Conservation (phyloP, 2,113 vertebrate species). For the Chelonoidis abingdonii region DNA sequence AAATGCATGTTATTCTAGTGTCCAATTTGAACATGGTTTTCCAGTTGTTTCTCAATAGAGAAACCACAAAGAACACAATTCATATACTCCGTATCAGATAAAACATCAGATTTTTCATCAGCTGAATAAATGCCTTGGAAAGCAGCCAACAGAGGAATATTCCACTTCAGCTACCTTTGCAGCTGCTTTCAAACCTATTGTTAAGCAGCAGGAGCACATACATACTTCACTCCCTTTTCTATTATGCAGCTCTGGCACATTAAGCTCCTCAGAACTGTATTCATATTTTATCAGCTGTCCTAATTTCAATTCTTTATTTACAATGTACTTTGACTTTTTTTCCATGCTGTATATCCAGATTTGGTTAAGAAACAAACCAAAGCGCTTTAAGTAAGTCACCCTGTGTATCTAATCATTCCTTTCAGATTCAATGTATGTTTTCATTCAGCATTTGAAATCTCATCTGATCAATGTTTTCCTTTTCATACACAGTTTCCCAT, state of each 20-base stretch:
- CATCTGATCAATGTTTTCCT: constrained; percentile 11
- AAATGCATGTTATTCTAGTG: background rate
- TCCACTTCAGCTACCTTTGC: constrained; percentile 60
- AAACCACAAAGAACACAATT: background rate
- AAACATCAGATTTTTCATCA: constrained; percentile 65
- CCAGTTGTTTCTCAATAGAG: background rate
- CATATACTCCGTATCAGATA: constrained; percentile 43
- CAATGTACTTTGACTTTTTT: background rate
- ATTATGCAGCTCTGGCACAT: constrained; percentile 66
- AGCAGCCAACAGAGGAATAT: constrained; percentile 58
- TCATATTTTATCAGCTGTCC: constrained; percentile 73
- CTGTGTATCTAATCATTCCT: constrained; percentile 43
- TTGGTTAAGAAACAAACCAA: constrained; percentile 55
- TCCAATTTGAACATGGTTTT: background rate
- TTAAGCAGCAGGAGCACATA: constrained; percentile 60
- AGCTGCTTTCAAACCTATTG: constrained; percentile 51
- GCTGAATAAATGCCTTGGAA: constrained; percentile 50
- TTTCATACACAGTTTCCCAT: constrained; percentile 10
- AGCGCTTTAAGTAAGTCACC: background rate
- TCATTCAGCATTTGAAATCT: constrained; percentile 28
- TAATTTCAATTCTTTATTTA: constrained; percentile 62
- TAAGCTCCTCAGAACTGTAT: constrained; percentile 70
- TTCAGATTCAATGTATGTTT: constrained; percentile 15
- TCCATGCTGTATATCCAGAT: constrained; percentile 9
- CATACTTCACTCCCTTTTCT: constrained; percentile 55